Evolutionary conservation across 2,113 vertebrate genomes (phyloP).

Genomic region (Lates calcarifer): DNA sequence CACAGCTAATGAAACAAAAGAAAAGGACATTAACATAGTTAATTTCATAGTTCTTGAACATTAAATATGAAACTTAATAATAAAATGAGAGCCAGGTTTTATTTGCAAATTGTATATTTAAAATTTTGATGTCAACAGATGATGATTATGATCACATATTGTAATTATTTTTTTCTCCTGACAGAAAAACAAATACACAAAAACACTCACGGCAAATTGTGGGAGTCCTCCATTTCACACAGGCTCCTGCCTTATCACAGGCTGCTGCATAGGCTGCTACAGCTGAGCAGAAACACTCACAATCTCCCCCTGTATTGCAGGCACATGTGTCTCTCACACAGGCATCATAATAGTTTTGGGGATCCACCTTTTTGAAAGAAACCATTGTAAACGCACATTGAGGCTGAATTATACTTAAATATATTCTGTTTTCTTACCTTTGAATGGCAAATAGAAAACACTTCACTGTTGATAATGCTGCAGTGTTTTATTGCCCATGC

Average conservation of each 20-base stretch:
- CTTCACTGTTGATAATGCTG: constrained; percentile 84
- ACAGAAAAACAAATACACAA: not conserved
- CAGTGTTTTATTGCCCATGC: constrained; percentile 89
- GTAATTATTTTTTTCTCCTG: not conserved
- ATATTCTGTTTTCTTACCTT: constrained; percentile 76
- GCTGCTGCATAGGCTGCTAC: constrained; percentile 93
- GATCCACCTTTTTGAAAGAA: constrained; percentile 86
- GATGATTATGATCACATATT: not conserved
- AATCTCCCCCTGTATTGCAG: constrained; percentile 93
- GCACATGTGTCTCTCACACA: constrained; percentile 92
- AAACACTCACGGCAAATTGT: constrained; percentile 40
- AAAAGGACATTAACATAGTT: not conserved
- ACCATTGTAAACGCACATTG: not conserved
- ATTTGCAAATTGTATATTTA: not conserved
- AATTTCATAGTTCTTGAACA: not conserved
- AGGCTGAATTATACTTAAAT: not conserved
- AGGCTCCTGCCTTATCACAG: constrained; percentile 86
- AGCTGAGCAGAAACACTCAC: constrained; percentile 94
- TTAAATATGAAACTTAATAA: not conserved
- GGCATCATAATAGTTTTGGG: constrained; percentile 86
- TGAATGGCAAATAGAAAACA: constrained; percentile 85
- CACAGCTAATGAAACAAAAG: constrained; percentile 82
- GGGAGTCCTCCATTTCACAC: constrained; percentile 92
- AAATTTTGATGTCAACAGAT: not conserved
- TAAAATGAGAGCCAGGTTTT: not conserved